phyloP scores from a whole-genome alignment of 2,797 vertebrate genomes.

The Tapera naevia region DNA sequence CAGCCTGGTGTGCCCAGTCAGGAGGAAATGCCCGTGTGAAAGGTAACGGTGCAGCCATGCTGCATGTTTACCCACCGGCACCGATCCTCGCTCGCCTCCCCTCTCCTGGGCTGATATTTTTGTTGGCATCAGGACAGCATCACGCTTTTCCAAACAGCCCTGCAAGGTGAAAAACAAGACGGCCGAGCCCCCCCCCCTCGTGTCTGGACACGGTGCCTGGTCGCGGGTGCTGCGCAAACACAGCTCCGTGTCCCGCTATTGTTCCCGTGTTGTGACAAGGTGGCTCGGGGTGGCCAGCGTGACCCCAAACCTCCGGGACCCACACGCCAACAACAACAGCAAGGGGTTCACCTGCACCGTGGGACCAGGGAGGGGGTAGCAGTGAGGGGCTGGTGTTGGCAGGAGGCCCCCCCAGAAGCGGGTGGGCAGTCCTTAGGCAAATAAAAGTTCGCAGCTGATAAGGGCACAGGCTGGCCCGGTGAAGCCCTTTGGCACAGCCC shows the following conservation, averaged over 20 bases:
- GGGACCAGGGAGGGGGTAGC: not conserved
- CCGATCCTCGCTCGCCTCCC: not conserved
- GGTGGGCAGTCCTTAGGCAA: conserved; percentile 56
- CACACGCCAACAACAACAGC: conserved; percentile 68
- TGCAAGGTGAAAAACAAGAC: conserved; percentile 73
- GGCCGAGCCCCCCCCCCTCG: not conserved
- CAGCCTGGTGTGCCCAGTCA: accelerated
- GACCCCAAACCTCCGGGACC: conserved; percentile 58
- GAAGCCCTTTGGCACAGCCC: not conserved
- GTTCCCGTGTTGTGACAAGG: conserved; percentile 77
- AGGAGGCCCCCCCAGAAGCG: conserved; percentile 59
- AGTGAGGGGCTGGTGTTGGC: not conserved
- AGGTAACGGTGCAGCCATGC: accelerated
- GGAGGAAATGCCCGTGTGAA: not conserved
- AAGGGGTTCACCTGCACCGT: not conserved
- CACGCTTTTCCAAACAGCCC: not conserved
- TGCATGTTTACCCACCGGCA: not conserved
- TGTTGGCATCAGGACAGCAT: conserved; percentile 53
- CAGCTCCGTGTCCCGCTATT: conserved; percentile 39
- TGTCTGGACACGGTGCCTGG: not conserved
- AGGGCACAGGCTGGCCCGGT: not conserved
- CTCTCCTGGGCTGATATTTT: conserved; percentile 61
- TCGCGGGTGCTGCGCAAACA: not conserved
- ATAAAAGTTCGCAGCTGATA: conserved; percentile 73
- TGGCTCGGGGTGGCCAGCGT: not conserved